Base-by-base conservation (phyloP, 2,113 vertebrate genomes). In the Onychostruthus taczanowskii region DNA sequence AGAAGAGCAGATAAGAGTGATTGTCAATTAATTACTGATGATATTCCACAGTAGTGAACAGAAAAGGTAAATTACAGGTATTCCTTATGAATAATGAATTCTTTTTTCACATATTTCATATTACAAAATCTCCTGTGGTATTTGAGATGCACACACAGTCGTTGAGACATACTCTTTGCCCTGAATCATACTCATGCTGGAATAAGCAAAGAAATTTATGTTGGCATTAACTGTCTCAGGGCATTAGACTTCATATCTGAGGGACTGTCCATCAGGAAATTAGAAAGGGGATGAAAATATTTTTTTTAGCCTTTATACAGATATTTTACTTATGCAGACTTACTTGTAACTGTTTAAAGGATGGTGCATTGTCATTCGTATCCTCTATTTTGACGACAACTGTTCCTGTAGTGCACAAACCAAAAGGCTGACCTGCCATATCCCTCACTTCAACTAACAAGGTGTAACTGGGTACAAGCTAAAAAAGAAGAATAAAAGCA, bases 301-400 rank as follows among this genome's bases (percentile, higher is more conserved):
- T 44, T 28, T 43, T 77, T 50, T 70, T 26, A 33, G 39, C 11
- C 7, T 28, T 56, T 75, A 59, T 61, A 73, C 3, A 83, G 16
- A 66, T 6, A n/a, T 28, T 66, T 78, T 28, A 44, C 22, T 62
- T 62, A 62, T 52, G 28, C 56, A 58, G 44, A 99, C 98, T 98
- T 98, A 99, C 99, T 47, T 98, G 94, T 15, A 47, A 26, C 74
- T 98, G 63, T 30, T n/a, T 96, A 95, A 98, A 99, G 70, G 67
- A 97, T 3, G 98, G 99, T 28, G 98, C 91, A 68, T 99, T 98
- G 94, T 99, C 99, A 80, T 99, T 99, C 63, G 98, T 97, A 73
- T 99, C 99, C 11, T 75, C 59, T 1, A 99, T 69, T 10, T 20
- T 73, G 89, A 99, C 85, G 10, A 98, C 97, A 44, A 92, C 98